A percentile compares a stretch with the other conserved stretches of the same genome.
Evolutionary conservation across 2,888 invertebrate genomes (phyloP).

Genomic region (Drosophila antonietae): DNA sequence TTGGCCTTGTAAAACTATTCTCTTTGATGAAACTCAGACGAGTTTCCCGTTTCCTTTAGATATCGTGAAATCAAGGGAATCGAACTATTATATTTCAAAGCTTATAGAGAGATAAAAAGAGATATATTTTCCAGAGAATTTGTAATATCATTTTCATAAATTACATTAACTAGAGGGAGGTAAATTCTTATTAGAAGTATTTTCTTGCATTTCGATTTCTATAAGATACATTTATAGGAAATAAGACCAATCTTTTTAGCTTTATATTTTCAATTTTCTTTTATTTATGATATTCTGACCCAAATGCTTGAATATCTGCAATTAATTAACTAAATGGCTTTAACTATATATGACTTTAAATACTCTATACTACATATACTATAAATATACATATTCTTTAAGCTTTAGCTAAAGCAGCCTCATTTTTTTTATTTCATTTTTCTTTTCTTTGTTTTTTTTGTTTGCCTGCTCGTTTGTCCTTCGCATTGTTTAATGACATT

Average conservation of each 20-base stretch:
- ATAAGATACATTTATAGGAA: too few species aligned
- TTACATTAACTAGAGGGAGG: background rate
- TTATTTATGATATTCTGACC: too few species aligned
- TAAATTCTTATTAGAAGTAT: too few species aligned
- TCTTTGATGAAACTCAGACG: too few species aligned
- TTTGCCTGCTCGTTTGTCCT: conserved; percentile 54
- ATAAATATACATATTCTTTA: background rate
- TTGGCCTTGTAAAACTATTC: background rate
- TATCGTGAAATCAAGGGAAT: background rate
- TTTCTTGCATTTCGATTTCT: too few species aligned
- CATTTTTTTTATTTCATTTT: conserved; percentile 4
- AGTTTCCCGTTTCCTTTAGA: background rate
- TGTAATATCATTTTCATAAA: background rate
- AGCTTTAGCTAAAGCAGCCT: conserved; percentile 6
- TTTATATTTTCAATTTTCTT: background rate
- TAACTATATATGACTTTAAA: background rate
- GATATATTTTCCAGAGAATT: background rate
- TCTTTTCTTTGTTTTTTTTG: conserved; percentile 27
- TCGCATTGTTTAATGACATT: conserved; percentile 75
- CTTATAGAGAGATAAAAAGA: background rate
- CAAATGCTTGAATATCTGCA: background rate
- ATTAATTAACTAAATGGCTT: background rate
- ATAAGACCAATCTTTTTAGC: too few species aligned
- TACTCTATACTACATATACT: background rate
- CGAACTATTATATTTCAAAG: background rate